Base-by-base conservation (phyloP, 2,888 invertebrate genomes). In the Drosophila trichaetosa region DNA sequence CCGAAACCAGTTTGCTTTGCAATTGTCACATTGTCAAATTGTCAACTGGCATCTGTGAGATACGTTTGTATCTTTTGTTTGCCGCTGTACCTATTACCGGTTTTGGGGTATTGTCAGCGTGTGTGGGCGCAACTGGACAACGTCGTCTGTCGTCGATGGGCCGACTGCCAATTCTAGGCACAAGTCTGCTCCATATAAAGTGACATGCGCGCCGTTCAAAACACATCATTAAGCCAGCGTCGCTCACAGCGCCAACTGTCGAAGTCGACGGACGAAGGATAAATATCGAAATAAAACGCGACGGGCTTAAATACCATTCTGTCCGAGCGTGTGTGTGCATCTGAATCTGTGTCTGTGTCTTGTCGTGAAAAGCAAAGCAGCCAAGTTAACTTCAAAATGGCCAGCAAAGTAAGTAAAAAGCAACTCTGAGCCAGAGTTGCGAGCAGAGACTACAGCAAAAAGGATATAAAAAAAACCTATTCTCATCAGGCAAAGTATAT, bases 21-120 rank as follows among this genome's bases (percentile, higher is more conserved):
- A 88, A 90, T 90, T 90, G 90, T 90, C 80, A 78, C 83, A 82
- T 84, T 89, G 89, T 89, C 87, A 84, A 83, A 82, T 84, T 89
- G 89, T 89, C 87, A 84, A 80, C 75, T 38, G 63, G 54, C 69
- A 76, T 75, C 76, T 68, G 38, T 69, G 69, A 73, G 76, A 79
- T 87, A 78, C 73, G 56, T 71, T 76, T 76, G 69, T 73, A 69
- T 61, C 69, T 73, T 74, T 58, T 42, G 56, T 64, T 18, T 38
- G 57, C 67, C 54, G 65, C 58, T 68, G 80, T 79, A 79, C 82
- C 67, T 74, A 70, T 59, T 83, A 86, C 86, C 88, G 86, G 86
- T 90, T 86, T 85, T 75, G 56, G 68, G 71, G 65, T 57, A 58
- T 60, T 65, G 64, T 65, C 67, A 2, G 27, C 8, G 56, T 65